These are phyloP conservation scores for Anas platyrhynchos DNA, from an alignment of 2,113 vertebrate genomes.

Conservation along the genomic window DNA sequence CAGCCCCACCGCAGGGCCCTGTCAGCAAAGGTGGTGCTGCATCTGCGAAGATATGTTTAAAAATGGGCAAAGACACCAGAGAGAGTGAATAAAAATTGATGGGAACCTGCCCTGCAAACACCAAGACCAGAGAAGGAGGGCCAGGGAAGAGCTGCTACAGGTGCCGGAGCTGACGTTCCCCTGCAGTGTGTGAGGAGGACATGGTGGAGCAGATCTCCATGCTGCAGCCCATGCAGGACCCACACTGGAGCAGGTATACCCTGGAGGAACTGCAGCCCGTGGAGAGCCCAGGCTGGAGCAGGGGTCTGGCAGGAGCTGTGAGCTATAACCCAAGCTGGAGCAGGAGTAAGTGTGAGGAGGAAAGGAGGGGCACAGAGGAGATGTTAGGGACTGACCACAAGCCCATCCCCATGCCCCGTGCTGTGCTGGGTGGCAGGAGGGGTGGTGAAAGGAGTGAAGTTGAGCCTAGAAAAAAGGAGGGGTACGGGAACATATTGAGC, in stretches of 20 bases:
- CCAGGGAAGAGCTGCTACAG: background rate
- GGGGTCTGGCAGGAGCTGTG: background rate
- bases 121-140: background rate
- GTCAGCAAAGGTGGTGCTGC: background rate
- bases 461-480: background rate
- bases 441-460: background rate
- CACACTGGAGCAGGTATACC: background rate
- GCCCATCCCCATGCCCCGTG: background rate
- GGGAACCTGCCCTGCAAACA: background rate
- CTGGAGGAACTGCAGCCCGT: background rate
- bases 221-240: background rate
- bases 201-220: background rate
- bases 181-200: background rate
- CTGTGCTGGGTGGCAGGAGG: accelerated
- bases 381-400: accelerated
- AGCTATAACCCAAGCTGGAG: background rate
- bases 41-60: background rate
- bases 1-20: background rate
- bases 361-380: background rate
- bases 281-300: background rate
- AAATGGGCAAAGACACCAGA: background rate
- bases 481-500: accelerated
- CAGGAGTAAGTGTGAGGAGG: background rate
- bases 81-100: background rate
- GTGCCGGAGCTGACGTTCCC: background rate